phyloP scores from a whole-genome alignment of 2,113 vertebrate species.

The Chaetura pelagica region DNA sequence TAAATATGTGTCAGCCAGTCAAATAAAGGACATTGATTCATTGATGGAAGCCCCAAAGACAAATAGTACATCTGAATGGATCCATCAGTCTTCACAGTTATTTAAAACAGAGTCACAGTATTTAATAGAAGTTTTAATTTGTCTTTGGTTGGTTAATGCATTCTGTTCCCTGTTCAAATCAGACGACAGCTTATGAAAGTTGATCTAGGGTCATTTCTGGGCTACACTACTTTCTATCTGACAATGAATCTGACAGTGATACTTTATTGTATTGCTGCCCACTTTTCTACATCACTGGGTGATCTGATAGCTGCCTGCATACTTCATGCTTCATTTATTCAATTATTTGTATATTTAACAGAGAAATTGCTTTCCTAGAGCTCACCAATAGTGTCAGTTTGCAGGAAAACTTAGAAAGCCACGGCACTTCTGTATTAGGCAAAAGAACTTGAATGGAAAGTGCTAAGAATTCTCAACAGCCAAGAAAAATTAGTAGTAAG shows the following conservation, averaged over 20 bases:
- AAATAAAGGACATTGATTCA: constrained; percentile 58
- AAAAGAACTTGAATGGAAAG: background rate
- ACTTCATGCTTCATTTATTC: background rate
- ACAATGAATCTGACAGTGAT: background rate
- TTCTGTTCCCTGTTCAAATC: background rate
- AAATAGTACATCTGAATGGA: constrained; percentile 40
- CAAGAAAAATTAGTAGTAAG: background rate
- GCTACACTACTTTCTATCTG: background rate
- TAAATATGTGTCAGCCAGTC: constrained; percentile 25
- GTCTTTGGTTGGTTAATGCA: background rate
- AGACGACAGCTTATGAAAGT: background rate
- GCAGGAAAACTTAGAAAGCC: background rate
- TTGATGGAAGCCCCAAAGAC: constrained; percentile 39
- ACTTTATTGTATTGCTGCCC: background rate
- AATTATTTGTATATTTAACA: background rate
- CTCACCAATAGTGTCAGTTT: background rate
- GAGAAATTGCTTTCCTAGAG: background rate
- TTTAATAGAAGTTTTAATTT: background rate
- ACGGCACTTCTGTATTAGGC: fast-evolving
- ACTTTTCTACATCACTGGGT: background rate
- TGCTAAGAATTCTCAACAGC: background rate
- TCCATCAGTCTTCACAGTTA: constrained; percentile 22
- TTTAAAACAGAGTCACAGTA: background rate
- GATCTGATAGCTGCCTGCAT: background rate
- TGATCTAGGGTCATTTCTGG: background rate